A percentile compares a stretch with the other conserved stretches of the same genome.
phyloP scores from a whole-genome alignment of 2,888 invertebrate species.

The Dioctria linearis region DNA sequence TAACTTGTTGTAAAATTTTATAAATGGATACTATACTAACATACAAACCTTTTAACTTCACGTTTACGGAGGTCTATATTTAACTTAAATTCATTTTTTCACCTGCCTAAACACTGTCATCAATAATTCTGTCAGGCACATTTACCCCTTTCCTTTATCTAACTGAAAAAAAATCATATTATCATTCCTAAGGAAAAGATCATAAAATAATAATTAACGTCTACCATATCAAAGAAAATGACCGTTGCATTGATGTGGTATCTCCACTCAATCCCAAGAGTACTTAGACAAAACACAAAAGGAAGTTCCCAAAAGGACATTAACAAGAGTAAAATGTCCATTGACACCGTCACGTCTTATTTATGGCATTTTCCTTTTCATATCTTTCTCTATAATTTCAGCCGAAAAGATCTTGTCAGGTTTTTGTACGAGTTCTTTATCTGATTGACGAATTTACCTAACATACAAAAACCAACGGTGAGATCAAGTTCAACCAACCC shows the following conservation, averaged over 20 bases:
- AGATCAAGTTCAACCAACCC: constrained; percentile 54
- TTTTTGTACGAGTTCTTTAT: constrained; percentile 53
- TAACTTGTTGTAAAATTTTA: too few species aligned
- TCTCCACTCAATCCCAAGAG: constrained; percentile 32
- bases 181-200: constrained; percentile 42
- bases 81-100: background rate
- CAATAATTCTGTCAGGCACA: constrained; percentile 53
- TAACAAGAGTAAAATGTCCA: constrained; percentile 57
- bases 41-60: too few species aligned
- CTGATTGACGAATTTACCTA: constrained; percentile 56
- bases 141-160: constrained; percentile 52
- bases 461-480: constrained; percentile 41
- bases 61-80: too few species aligned
- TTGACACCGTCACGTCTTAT: constrained; percentile 58
- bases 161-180: background rate
- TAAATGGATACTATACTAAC: too few species aligned
- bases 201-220: constrained; percentile 55
- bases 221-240: constrained; percentile 54
- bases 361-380: constrained; percentile 54
- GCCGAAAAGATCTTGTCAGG: constrained; percentile 41
- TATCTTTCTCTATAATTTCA: constrained; percentile 42
- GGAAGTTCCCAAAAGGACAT: constrained; percentile 43
- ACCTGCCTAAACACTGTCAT: constrained; percentile 17
- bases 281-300: constrained; percentile 9
- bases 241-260: constrained; percentile 56